These are phyloP conservation scores for Ectobius pallidus DNA, from an alignment of 2,888 invertebrate genomes.

Conservation along the genomic window DNA sequence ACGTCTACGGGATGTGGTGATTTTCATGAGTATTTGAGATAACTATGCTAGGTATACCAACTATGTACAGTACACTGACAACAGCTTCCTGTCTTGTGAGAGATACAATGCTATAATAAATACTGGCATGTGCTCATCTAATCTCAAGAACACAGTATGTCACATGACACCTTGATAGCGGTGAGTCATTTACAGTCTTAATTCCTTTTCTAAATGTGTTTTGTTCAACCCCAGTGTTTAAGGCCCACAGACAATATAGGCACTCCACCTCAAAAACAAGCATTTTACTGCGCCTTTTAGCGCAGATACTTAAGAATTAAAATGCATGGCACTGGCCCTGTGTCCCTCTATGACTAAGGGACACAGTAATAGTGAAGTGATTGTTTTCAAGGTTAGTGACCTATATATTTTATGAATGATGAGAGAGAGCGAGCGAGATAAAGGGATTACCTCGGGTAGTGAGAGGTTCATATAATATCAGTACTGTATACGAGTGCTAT, in stretches of 20 bases:
- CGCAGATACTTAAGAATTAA: slow-evolving; percentile 11
- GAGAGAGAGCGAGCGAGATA: not conserved
- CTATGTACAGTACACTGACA: slow-evolving; percentile 43
- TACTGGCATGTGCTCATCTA: slow-evolving; percentile 42
- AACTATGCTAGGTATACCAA: slow-evolving; percentile 38
- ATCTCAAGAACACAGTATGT: slow-evolving; percentile 39
- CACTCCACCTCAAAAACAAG: slow-evolving; percentile 29
- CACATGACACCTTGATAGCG: slow-evolving; percentile 38
- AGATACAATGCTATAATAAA: slow-evolving; percentile 36
- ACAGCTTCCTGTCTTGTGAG: slow-evolving; percentile 29
- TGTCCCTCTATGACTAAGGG: not conserved
- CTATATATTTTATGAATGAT: slow-evolving; percentile 26
- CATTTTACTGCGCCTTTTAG: slow-evolving; percentile 20
- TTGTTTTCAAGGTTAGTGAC: slow-evolving; percentile 26
- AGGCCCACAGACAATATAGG: slow-evolving; percentile 40
- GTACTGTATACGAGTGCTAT: slow-evolving; percentile 3
- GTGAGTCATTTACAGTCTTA: slow-evolving; percentile 42
- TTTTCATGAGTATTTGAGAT: slow-evolving; percentile 39
- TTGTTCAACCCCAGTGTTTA: slow-evolving; percentile 35
- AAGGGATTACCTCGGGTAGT: slow-evolving; percentile 9
- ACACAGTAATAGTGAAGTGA: not conserved
- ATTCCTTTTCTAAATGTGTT: slow-evolving; percentile 38
- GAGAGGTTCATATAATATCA: slow-evolving; percentile 19
- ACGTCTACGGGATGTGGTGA: slow-evolving; percentile 38
- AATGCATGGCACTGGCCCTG: slow-evolving; percentile 23